Evolutionary conservation across 2,113 vertebrate species (phyloP), one percentile per base, ranked within the genome.

Genomic region (Apistogramma diplotaenia): DNA sequence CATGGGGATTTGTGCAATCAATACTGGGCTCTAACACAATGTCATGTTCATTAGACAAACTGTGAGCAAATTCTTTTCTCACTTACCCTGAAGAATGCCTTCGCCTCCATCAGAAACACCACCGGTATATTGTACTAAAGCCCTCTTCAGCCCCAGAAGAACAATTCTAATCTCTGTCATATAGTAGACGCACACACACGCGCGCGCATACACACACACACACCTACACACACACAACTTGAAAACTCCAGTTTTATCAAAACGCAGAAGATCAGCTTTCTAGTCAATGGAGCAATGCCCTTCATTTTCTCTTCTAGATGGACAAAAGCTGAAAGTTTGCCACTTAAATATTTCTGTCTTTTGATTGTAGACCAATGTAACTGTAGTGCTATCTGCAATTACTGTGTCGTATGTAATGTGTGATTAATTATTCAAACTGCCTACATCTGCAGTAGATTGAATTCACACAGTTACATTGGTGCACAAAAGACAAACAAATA

Each of bases 1-100:
- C 60, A 60, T 27, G 21, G 84, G 81, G 74, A 82, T 85, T 90
- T 87, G 74, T 59, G 51, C 55, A 87, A 86, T 84, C 78, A 89
- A 85, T 82, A 67, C 43, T 49, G 11, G 35, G 73, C 62, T 80
- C 29, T 70, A 79, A 43, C 56, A 73, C 13, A 19, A 46, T 71
- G 18, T 19, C 70, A 31, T 70, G 65, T 81, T 84, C 65, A 82
- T 85, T 85, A 82, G 25, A 79, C 62, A 76, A 81, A 74, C 71
- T 79, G 27, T 31, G 31, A 72, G 84, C 74, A 75, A 43, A 70
- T 75, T 76, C 13, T 77, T 21, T 74, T 89, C 37, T 29, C 13
- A 27, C 23, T 60, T 55, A 40, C 33, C 18, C 43, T 4, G 18
- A 54, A 76, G 60, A 62, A 72, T 57, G 54, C 31, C 25, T 79